A percentile compares a stretch with the other conserved stretches of the same genome.
phyloP scores from a whole-genome alignment of 2,888 invertebrate genomes.

The Creontiades dilutus region DNA sequence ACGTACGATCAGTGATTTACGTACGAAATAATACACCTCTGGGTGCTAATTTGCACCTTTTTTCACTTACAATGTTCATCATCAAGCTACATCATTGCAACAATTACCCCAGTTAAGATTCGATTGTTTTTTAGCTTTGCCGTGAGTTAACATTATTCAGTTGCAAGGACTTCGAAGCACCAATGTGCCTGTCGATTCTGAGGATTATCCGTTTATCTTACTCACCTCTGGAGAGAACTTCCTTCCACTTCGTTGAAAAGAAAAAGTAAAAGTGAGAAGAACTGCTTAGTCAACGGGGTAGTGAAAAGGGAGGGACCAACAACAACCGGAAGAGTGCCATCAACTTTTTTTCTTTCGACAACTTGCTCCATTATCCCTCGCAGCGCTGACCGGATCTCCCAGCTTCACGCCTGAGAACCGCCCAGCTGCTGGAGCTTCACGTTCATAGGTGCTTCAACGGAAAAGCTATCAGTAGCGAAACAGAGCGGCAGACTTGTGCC shows the following conservation, averaged over 20 bases:
- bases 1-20: too few relatives aligned
- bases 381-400: not conserved
- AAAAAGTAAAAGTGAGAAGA: not conserved
- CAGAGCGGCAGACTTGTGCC: too few relatives aligned
- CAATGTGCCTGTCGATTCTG: too few relatives aligned
- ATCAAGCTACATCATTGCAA: too few relatives aligned
- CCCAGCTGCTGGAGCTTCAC: conserved; percentile 10
- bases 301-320: not conserved
- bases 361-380: conserved; percentile 36
- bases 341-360: not conserved
- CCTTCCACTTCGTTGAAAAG: not conserved
- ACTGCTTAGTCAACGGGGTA: conserved; percentile 25
- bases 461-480: not conserved
- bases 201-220: too few relatives aligned
- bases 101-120: too few relatives aligned
- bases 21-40: too few relatives aligned
- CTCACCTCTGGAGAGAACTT: not conserved
- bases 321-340: not conserved
- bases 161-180: too few relatives aligned
- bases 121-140: too few relatives aligned
- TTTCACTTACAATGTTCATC: too few relatives aligned
- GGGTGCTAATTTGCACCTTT: too few relatives aligned
- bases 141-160: too few relatives aligned
- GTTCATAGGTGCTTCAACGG: not conserved
- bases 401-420: conserved; percentile 13